phyloP scores from a whole-genome alignment of 2,888 invertebrate genomes.

The Mythimna impura region DNA sequence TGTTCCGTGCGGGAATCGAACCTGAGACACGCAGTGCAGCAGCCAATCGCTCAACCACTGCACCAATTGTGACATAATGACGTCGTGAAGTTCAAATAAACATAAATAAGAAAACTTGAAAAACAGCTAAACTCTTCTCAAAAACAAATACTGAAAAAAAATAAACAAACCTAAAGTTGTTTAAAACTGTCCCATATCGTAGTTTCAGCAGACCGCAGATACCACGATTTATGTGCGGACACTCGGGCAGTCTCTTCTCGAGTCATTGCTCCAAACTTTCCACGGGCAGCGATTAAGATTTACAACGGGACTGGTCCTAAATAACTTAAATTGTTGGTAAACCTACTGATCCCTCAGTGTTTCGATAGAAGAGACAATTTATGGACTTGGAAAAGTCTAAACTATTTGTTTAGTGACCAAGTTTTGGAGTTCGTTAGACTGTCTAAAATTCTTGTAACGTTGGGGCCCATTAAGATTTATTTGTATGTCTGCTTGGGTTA shows the following conservation, averaged over 20 bases:
- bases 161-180: conserved; percentile 44
- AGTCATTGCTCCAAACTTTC: conserved; percentile 85
- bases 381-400: conserved; percentile 55
- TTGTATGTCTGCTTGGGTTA: conserved; percentile 12
- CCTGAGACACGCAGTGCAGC: too few species aligned
- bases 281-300: conserved; percentile 84
- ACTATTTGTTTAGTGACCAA: conserved; percentile 63
- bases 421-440: conserved; percentile 44
- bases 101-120: not conserved
- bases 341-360: conserved; percentile 68
- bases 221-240: conserved; percentile 82
- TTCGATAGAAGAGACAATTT: conserved; percentile 61
- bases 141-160: conserved; percentile 9
- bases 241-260: conserved; percentile 82
- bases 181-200: conserved; percentile 53
- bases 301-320: conserved; percentile 82
- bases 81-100: too few species aligned
- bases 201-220: conserved; percentile 62
- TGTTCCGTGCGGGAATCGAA: too few species aligned
- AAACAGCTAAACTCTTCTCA: not conserved
- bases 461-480: conserved; percentile 21
- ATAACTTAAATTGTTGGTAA: conserved; percentile 86
- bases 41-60: too few species aligned
- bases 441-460: conserved; percentile 24
- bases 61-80: too few species aligned